Evolutionary conservation across 2,888 invertebrate species (phyloP).

Genomic region (Drosophila formosana): DNA sequence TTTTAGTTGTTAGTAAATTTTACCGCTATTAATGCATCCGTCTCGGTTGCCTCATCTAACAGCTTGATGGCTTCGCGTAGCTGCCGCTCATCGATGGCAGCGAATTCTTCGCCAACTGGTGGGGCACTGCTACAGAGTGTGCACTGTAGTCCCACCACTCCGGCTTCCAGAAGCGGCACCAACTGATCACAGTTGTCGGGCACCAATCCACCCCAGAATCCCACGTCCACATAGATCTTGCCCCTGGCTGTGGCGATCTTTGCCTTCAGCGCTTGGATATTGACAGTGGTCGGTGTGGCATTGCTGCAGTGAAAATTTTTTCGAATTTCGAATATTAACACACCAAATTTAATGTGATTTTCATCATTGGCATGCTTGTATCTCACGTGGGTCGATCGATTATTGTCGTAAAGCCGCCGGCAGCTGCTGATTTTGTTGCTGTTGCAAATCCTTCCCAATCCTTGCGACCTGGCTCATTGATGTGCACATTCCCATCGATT

Average conservation of each 20-base stretch:
- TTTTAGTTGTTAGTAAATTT: neutral
- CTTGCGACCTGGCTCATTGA: conserved; percentile 90
- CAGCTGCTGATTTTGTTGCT: conserved; percentile 90
- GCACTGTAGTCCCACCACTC: conserved; percentile 91
- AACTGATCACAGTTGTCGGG: conserved; percentile 88
- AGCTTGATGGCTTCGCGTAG: conserved; percentile 87
- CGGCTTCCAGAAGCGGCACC: conserved; percentile 87
- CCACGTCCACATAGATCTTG: conserved; percentile 89
- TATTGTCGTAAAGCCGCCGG: conserved; percentile 90
- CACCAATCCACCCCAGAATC: conserved; percentile 92
- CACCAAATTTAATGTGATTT: neutral
- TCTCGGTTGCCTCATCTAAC: conserved; percentile 87
- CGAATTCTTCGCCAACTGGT: conserved; percentile 87
- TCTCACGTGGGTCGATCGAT: conserved; percentile 90
- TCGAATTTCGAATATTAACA: neutral
- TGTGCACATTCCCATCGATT: conserved; percentile 90
- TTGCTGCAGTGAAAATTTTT: conserved; percentile 87
- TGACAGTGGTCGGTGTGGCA: conserved; percentile 90
- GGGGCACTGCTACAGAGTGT: conserved; percentile 89
- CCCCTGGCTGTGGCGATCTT: conserved; percentile 88
- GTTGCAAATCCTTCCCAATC: conserved; percentile 90
- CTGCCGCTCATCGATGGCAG: conserved; percentile 87
- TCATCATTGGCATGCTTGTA: too few species aligned
- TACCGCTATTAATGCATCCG: conserved; percentile 88
- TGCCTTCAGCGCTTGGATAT: conserved; percentile 87